Percentiles rank a stretch among this genome's conserved stretches.
phyloP scores from a whole-genome alignment of 1,140 invertebrate genomes.

The Drosophila funebris region DNA sequence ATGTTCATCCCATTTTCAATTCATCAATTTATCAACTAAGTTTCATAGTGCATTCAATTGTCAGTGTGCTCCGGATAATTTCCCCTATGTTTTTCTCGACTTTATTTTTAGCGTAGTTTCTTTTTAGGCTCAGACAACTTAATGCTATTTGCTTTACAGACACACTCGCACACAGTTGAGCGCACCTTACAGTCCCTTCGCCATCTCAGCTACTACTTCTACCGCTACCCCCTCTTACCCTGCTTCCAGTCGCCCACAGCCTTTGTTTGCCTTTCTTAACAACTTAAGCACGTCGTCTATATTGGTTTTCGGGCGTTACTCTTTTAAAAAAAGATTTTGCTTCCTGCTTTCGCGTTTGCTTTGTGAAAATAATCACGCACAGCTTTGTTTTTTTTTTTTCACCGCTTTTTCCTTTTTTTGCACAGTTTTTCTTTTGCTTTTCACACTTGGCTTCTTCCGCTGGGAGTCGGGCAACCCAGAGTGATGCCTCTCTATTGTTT shows the following conservation, averaged over 20 bases:
- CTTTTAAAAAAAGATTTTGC: constrained; percentile 54
- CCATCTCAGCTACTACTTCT: constrained; percentile 2
- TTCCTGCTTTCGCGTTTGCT: constrained; percentile 78
- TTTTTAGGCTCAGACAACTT: constrained; percentile 76
- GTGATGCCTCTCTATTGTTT: constrained; percentile 63
- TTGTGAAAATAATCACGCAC: constrained; percentile 81
- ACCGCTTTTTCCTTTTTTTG: constrained; percentile 20
- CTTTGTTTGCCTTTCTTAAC: constrained; percentile 80
- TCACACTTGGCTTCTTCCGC: constrained; percentile 80
- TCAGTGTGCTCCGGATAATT: background rate
- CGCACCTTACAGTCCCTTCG: constrained; percentile 27
- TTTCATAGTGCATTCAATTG: constrained; percentile 13
- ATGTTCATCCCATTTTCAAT: background rate
- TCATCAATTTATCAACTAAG: background rate
- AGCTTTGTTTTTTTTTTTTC: constrained; percentile 50
- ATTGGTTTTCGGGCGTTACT: constrained; percentile 75
- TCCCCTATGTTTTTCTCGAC: constrained; percentile 24
- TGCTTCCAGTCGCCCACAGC: constrained; percentile 9
- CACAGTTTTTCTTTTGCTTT: constrained; percentile 70
- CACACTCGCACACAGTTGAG: constrained; percentile 6
- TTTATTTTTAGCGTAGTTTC: constrained; percentile 53
- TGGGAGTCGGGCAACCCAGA: constrained; percentile 44
- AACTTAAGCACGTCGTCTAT: constrained; percentile 80
- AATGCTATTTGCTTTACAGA: constrained; percentile 73
- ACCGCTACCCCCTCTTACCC: background rate